Base-by-base conservation (phyloP, 2,113 vertebrate species). In the Gymnogyps californianus region DNA sequence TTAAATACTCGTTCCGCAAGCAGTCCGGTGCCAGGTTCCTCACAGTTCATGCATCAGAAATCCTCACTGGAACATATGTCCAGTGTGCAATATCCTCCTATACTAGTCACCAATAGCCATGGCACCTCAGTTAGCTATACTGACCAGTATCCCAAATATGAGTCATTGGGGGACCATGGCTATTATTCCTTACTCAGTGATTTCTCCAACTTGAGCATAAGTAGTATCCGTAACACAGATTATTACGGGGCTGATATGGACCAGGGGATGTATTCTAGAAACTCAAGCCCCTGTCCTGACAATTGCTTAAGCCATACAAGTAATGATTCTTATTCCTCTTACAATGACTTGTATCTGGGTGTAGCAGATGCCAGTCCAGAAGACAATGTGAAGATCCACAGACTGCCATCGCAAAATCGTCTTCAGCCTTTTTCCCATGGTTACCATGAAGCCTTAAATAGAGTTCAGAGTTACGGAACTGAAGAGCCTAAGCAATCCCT, bases 1-100 rank as follows among this genome's bases (percentile, higher is more conserved):
- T 98, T 99, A 97, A 99, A 99, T 97, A 99, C 99, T 34, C 98
- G 99, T 78, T 99, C 99, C 38, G 99, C 99, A 96, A 99, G 99
- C 98, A 99, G 99, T 88, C 99, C 99, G 19, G 99, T 99, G 90
- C 99, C 99, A 65, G 99, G 99, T 80, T 99, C 99, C 87, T 98
- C 99, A 95, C 99, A 99, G 97, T 99, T 99, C 55, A 94, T 98
- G 32, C 98, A 99, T 97, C 99, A 99, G 97, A 99, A 99, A 97
- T 99, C 99, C 83, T 98, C 98, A 38, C 96, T 99, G 96, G 99
- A 99, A 96, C 99, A 99, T 94, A 99, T 99, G 98, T 98, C 99
- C 80, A 99, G 99, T 93, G 98, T 99, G 95, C 99, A 99, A 91
- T 99, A 99, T 90, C 99, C 99, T 49, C 99, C 99, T 34, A 99